A percentile compares a stretch with the other conserved stretches of the same genome.
These are phyloP conservation scores for Drosophila sucinea DNA, from an alignment of 1,140 invertebrate species.

Conservation along the genomic window DNA sequence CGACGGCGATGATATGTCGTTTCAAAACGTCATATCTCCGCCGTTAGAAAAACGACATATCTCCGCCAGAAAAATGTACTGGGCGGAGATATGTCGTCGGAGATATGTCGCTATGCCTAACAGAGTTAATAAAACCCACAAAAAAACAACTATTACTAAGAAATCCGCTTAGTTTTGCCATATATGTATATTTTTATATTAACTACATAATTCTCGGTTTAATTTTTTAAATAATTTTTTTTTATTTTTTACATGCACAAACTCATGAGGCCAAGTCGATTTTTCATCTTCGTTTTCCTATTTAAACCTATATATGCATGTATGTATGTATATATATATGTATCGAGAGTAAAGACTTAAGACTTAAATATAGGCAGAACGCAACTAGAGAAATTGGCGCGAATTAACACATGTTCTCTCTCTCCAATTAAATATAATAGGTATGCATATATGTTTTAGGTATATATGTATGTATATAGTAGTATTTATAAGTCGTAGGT, in stretches of 20 bases:
- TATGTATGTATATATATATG: background rate
- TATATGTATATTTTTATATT: conserved; percentile 47
- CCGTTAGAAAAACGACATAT: too few relatives aligned
- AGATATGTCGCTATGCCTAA: too few relatives aligned
- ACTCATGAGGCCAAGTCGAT: conserved; percentile 70
- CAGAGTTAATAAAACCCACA: background rate
- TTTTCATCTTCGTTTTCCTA: conserved; percentile 28
- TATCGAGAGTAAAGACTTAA: conserved; percentile 31
- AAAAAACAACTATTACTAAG: conserved; percentile 51
- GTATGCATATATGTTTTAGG: conserved; percentile 7
- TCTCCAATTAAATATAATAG: conserved; percentile 15
- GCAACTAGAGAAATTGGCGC: conserved; percentile 38
- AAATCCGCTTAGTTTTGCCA: conserved; percentile 53
- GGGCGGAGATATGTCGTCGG: too few relatives aligned
- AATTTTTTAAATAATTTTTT: conserved; percentile 29
- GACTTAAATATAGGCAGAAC: conserved; percentile 44
- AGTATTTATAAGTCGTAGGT: conserved; percentile 25
- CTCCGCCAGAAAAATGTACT: too few relatives aligned
- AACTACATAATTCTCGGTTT: conserved; percentile 30
- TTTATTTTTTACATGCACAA: conserved; percentile 77
- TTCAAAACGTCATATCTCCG: too few relatives aligned
- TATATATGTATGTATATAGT: conserved; percentile 7
- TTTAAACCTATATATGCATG: conserved; percentile 23
- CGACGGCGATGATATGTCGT: too few relatives aligned
- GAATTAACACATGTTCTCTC: conserved; percentile 12